phyloP scores from a whole-genome alignment of 2,888 invertebrate species.

The Cerceris ruficornis region DNA sequence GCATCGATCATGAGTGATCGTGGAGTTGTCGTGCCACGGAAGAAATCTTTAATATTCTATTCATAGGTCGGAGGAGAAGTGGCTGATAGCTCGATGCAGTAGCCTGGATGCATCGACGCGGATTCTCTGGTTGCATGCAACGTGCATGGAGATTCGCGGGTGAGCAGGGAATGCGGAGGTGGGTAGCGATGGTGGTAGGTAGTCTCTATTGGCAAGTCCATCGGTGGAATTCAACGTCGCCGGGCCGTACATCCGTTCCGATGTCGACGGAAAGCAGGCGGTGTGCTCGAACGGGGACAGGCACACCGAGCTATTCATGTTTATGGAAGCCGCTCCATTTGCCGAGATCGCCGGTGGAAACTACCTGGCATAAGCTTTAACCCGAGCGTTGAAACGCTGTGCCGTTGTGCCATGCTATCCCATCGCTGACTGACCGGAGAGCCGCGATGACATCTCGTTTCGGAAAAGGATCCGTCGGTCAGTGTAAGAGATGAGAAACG shows the following conservation, averaged over 20 bases:
- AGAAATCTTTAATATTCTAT: constrained; percentile 66
- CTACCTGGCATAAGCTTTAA: constrained; percentile 65
- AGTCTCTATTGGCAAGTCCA: constrained; percentile 61
- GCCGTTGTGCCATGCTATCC: constrained; percentile 19
- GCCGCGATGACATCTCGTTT: constrained; percentile 44
- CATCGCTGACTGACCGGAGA: constrained; percentile 15
- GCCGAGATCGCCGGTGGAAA: constrained; percentile 65
- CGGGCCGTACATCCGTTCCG: constrained; percentile 66
- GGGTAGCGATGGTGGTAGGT: constrained; percentile 12
- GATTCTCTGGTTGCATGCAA: too few relatives aligned
- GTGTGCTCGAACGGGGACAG: constrained; percentile 55
- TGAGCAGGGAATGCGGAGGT: constrained; percentile 4
- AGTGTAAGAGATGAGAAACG: constrained; percentile 11
- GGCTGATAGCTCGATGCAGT: neutral
- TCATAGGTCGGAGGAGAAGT: constrained; percentile 44
- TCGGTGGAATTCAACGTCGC: constrained; percentile 68
- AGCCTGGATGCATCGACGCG: too few relatives aligned
- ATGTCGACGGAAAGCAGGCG: constrained; percentile 67
- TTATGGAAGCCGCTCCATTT: constrained; percentile 73
- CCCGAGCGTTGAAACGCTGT: constrained; percentile 59
- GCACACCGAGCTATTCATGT: constrained; percentile 69
- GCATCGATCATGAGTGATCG: constrained; percentile 19
- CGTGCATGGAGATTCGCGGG: too few relatives aligned
- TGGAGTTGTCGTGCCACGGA: constrained; percentile 4
- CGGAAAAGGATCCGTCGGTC: constrained; percentile 19